Evolutionary conservation across 2,797 vertebrate species (phyloP), one percentile per base, ranked within the genome.

Genomic region (Xiphophorus birchmanni): DNA sequence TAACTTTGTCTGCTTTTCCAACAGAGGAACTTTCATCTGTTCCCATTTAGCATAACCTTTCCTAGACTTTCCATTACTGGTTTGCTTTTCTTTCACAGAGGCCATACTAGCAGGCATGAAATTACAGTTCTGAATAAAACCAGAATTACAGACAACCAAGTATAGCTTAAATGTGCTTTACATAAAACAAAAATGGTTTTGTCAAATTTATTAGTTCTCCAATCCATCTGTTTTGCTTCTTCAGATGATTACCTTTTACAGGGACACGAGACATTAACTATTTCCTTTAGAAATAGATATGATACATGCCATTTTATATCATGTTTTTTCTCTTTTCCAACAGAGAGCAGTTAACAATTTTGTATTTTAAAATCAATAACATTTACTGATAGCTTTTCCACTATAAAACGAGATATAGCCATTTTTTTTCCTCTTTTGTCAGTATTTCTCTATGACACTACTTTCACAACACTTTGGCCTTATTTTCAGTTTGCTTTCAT

Each of bases 31-130:
- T 74, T 76, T 83, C 17, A 26, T 81, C 13, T 81, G n/a, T 44
- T 35, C n/a, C 29, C 26, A 65, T 32, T 60, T 52, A 40, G 60
- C 47, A 65, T 40, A 37, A 18, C 5, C 42, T 71, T 71, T 71
- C 12, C 9, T 40, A 21, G 44, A 72, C 26, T 80, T 77, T 80
- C 76, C 47, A 32, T 23, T 73, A 73, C 80, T 79, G 42, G 37
- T 47, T 65, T 42, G 2, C 63, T 80, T 32, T 12, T 63, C 9
- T 7, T 63, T 84, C 44, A 50, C 50, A 79, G 26, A 89, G 83
- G 54, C 89, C 90, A 80, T 86, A 84, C n/a, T 83, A 83, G 77
- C 63, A 79, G 67, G 7, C 84, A n/a, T 73, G 6, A 73, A 89
- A 91, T 87, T 82, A 81, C 67, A 84, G 77, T 69, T 63, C 18